These are phyloP conservation scores for Magallana ariakensis DNA, from an alignment of 1,140 invertebrate genomes.

Conservation along the genomic window DNA sequence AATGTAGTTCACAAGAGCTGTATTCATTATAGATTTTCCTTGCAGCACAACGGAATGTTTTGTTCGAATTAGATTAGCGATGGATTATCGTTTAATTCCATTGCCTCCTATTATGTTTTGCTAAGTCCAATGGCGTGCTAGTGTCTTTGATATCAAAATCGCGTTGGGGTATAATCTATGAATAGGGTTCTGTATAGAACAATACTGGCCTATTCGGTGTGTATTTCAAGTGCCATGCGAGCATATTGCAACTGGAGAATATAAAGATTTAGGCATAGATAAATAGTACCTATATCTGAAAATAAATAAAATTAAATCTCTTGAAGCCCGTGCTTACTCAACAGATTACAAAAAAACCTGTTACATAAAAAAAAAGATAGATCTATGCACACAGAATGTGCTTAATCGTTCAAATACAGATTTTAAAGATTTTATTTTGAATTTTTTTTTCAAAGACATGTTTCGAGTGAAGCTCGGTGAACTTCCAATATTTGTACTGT, in stretches of 20 bases:
- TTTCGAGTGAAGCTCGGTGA: too few species aligned
- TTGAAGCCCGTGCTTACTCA: background rate
- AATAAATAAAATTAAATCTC: background rate
- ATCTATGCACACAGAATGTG: background rate
- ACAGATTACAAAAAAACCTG: background rate
- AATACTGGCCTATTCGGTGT: background rate
- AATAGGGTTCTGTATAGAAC: background rate
- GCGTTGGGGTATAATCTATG: background rate
- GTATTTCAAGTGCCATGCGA: constrained; percentile 19
- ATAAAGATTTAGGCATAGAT: background rate
- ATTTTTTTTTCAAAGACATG: too few species aligned
- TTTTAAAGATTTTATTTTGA: too few species aligned
- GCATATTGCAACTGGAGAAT: background rate
- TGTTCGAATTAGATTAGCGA: background rate
- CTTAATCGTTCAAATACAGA: background rate
- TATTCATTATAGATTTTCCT: too few species aligned
- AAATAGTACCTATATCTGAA: constrained; percentile 15
- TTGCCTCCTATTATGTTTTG: background rate
- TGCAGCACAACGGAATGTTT: too few species aligned
- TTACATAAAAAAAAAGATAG: background rate
- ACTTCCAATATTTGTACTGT: too few species aligned
- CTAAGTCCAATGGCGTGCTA: background rate
- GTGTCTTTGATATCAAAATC: background rate
- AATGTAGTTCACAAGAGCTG: too few species aligned
- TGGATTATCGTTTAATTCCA: constrained; percentile 12